Evolutionary conservation across 2,888 invertebrate species (phyloP).

Genomic region (Nasonovia ribisnigri): DNA sequence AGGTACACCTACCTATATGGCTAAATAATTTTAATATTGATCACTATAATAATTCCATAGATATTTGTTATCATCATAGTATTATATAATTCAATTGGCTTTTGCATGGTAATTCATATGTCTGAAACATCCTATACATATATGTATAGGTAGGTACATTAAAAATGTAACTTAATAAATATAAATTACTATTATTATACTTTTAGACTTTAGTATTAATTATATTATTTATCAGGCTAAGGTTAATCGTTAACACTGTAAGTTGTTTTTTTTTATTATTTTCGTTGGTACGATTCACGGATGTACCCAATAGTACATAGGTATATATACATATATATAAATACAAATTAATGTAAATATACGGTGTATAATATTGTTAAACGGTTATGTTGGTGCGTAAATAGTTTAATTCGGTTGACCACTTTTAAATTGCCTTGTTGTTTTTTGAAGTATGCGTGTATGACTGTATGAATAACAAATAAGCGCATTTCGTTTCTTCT

Average conservation of each 20-base stretch:
- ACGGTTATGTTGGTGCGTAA: too few species aligned
- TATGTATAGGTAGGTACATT: not conserved
- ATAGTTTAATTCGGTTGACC: not conserved
- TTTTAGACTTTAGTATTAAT: not conserved
- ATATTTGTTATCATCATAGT: not conserved
- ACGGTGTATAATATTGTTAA: not conserved
- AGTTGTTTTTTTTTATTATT: not conserved
- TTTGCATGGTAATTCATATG: not conserved
- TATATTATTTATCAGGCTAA: not conserved
- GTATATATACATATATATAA: too few species aligned
- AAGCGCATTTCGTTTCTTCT: not conserved
- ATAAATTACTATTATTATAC: not conserved
- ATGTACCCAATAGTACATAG: not conserved
- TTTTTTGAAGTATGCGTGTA: not conserved
- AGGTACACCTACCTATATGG: not conserved
- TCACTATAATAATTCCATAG: not conserved
- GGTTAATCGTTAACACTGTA: not conserved
- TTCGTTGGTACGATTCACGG: not conserved
- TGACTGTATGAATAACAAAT: not conserved
- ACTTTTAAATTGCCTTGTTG: constrained; percentile 33
- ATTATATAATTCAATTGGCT: not conserved
- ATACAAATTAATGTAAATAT: constrained; percentile 7
- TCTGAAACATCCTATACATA: not conserved
- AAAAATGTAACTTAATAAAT: not conserved
- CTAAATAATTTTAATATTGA: not conserved